phyloP scores from a whole-genome alignment of 2,797 vertebrate species.

The Taeniopygia guttata region DNA sequence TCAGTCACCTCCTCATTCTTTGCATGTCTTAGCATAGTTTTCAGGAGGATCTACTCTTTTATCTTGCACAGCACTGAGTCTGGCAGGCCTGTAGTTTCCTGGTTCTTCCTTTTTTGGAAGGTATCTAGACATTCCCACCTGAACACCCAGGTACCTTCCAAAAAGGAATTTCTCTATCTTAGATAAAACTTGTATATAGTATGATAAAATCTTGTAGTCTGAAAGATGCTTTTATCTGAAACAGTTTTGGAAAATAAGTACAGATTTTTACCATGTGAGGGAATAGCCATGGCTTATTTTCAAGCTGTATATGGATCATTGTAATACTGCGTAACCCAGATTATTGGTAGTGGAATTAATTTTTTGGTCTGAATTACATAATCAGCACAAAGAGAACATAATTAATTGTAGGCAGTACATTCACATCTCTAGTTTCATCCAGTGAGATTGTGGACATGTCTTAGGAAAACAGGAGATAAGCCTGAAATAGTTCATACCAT shows the following conservation, averaged over 20 bases:
- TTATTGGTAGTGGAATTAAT: background rate
- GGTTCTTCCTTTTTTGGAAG: background rate
- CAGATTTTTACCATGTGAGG: background rate
- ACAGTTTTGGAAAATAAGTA: background rate
- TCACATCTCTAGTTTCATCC: background rate
- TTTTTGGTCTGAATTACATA: background rate
- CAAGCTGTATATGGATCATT: background rate
- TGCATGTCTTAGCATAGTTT: background rate
- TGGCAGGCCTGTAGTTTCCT: background rate
- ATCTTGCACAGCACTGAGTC: background rate
- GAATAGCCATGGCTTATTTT: background rate
- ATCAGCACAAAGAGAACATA: background rate
- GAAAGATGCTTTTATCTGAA: background rate
- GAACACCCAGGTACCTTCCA: background rate
- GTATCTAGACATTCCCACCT: rapidly evolving
- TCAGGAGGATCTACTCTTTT: background rate
- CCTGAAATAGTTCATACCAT: background rate
- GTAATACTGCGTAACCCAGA: background rate
- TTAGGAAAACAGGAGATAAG: background rate
- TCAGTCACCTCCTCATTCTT: background rate
- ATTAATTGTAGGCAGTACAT: background rate
- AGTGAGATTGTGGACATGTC: background rate
- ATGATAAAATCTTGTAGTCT: background rate
- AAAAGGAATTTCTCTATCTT: background rate
- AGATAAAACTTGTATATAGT: background rate